Base-by-base conservation (phyloP, 2,113 vertebrate genomes). In the Gymnocephalus cernua region DNA sequence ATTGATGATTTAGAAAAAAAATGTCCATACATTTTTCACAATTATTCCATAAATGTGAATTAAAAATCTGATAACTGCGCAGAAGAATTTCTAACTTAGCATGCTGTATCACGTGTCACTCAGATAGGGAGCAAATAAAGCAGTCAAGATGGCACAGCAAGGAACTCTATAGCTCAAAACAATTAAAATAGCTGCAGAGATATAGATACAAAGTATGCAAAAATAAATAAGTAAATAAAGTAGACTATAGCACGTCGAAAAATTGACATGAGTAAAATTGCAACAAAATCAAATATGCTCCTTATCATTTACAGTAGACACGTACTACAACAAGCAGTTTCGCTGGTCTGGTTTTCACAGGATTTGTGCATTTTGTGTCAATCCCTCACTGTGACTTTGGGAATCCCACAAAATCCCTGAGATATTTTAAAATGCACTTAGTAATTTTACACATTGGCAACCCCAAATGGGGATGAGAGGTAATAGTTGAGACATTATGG, bases 61-160 rank as follows among this genome's bases (percentile, higher is more conserved):
- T 56, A 27, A 25, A 6, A 18, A 25, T 45, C 50, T 56, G 19
- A 35, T 25, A 32, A 41, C 9, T 54, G 11, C 8, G 4, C 12
- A 10, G 10, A 8, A 41, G 1, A 21, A 50, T 64, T 48, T 57
- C 18, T 50, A 29, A 35, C 29, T 47, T 47, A 54, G 56, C 19
- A 48, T 38, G 32, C 27, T 29, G 48, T 23, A 38, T 14, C 23
- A 64, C 57, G 58, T 71, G 27, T 59, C 10, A 50, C 32, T 41
- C n/a, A 63, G 58, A 19, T 25, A 66, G 38, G 23, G 25, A 56
- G n/a, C 27, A 79, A 63, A 71, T 54, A 64, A 63, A 64, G 15
- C 5, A 45, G 56, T 79, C 35, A 56, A 41, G 32, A 70, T 32
- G 6, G 48, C 47, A 63, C 58, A 79, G 18, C 38, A 35, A 72